Base-by-base conservation (phyloP, 2,888 invertebrate genomes). In the Physocephala rufipes region DNA sequence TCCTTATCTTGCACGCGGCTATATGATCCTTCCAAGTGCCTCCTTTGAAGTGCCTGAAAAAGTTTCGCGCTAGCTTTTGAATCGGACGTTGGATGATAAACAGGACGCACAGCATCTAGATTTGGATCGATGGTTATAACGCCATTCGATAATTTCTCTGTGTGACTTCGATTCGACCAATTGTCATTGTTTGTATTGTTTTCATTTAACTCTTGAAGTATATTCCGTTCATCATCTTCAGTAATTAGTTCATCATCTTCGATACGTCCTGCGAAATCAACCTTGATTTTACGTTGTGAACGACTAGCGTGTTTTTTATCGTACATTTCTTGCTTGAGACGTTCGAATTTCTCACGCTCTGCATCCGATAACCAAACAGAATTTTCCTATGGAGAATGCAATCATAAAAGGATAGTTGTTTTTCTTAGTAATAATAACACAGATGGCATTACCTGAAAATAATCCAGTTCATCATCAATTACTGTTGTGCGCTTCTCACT, bases 381-480 rank as follows among this genome's bases (percentile, higher is more conserved):
- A 80, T 90, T 91, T 47, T 92, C 89, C 79, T 84, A n/a, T n/a
- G n/a, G n/a, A n/a, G n/a, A n/a, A n/a, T n/a, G 49, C 12, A 71
- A 19, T 26, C 21, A 28, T 58, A 59, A 13, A 69, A 43, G 1
- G 24, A 62, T 2, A 7, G 21, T 13, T 43, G 15, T 51, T 49
- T 51, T 19, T n/a, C 24, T 53, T 9, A 13, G n/a, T 2, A 15
- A 51, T 19, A 7, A 51, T 9, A 51, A 51, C 13, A 12, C 45
- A n/a, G n/a, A n/a, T n/a, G n/a, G n/a, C 15, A 15, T 53, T 13
- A 77, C 83, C 80, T 91, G 90, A 84, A 95, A 99, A 85, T 98
- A 98, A 85, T 98, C 98, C 75, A 93, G 91, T 83, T 98, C 96
- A 82, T 98, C 98, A 84, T 99, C 98, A 72, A 86, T 85, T 47